These are phyloP conservation scores for Myotis findleyi DNA, from an alignment of 2,797 vertebrate species.

Conservation along the genomic window DNA sequence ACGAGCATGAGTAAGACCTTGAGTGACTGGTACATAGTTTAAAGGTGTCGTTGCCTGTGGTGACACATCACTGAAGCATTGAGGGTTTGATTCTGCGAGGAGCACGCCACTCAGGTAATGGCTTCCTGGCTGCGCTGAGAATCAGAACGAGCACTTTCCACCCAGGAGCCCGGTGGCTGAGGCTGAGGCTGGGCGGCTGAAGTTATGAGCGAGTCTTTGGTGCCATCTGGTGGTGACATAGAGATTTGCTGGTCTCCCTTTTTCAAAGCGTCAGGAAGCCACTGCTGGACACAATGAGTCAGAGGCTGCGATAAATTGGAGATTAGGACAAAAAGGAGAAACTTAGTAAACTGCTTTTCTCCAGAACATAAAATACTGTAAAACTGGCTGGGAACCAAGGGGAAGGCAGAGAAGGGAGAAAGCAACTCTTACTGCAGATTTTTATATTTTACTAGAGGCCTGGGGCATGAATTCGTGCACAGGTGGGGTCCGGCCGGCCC, in stretches of 20 bases:
- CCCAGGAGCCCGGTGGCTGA: not conserved
- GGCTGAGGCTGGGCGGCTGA: not conserved
- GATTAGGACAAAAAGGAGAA: not conserved
- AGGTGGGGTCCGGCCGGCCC: fast-evolving
- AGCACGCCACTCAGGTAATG: not conserved
- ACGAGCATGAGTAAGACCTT: not conserved
- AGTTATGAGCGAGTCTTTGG: not conserved
- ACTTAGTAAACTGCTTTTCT: not conserved
- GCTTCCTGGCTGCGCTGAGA: not conserved
- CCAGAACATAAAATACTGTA: not conserved
- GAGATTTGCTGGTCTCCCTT: no score
- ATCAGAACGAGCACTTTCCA: not conserved
- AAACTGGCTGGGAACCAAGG: not conserved
- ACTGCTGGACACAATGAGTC: not conserved
- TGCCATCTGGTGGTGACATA: not conserved
- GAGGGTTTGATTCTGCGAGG: not conserved
- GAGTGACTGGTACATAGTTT: not conserved
- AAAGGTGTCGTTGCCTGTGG: not conserved
- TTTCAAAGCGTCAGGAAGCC: not conserved
- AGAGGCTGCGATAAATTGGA: not conserved
- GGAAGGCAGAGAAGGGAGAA: not conserved
- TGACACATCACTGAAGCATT: not conserved
- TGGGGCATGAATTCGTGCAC: no score
- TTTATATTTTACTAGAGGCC: not conserved
- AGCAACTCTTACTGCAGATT: not conserved